Evolutionary conservation across 2,797 vertebrate genomes (phyloP), one percentile per base, ranked within the genome.

Genomic region (Capromys pilorides): DNA sequence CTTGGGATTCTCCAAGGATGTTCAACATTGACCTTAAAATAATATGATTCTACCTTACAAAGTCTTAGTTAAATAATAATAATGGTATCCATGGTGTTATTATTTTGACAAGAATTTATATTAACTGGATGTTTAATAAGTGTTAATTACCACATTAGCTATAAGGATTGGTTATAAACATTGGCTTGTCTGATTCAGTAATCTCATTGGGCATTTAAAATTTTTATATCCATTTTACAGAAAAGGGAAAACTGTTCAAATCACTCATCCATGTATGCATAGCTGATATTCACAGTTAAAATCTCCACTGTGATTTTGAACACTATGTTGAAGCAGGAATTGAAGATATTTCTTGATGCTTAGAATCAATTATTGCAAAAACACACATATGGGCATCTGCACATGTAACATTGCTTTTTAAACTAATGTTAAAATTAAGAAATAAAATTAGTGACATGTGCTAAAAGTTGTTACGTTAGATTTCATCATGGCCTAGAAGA

Each of bases 391-490:
- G 45, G 24, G 22, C 33, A 26, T 57, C 14, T 8, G 21, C 16
- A 16, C 2, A 49, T 11, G 59, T 16, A 80, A 51, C 33, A 77
- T 10, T 45, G 13, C 24, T 93, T 93, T 93, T 28, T 5, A 26
- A 73, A 39, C 13, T 81, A 5, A 4, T 36, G 62, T 54, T 86
- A 79, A 90, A 66, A 26, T 57, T 66, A 71, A 24, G 79, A 93
- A 91, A 57, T 79, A 88, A 90, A 87, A 77, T 88, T 39, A 92
- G 0, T 62, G 49, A 1, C 36, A 57, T 62, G 3, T 28, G 33
- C 18, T 81, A 61, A 91, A 88, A 87, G 51, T 82, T 80, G 78
- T 41, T 73, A 45, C 78, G 36, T 91, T 88, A n/a, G 54, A 26
- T 57, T 88, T 67, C 57, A 24, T 67, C 91, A 31, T 49, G 7